These are phyloP conservation scores for Palythoa caribaeorum DNA, from an alignment of 92 coral and sea anemone species.

Conservation along the genomic window DNA sequence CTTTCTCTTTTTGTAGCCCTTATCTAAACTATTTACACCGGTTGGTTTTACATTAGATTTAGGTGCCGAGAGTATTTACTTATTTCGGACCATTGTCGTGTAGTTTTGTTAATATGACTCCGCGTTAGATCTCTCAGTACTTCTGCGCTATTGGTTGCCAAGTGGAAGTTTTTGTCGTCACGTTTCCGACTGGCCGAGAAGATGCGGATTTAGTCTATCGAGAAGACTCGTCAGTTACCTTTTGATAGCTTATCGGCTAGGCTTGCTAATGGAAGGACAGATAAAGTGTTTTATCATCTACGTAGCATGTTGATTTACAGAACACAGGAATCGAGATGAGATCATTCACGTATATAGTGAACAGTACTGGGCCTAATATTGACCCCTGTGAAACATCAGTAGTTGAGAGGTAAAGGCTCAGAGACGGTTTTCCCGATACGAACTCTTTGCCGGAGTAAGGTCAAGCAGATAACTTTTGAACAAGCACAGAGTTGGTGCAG, in stretches of 20 bases:
- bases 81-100: too few relatives aligned
- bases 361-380: slow-evolving; percentile 60
- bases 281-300: not conserved
- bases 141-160: too few relatives aligned
- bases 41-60: too few relatives aligned
- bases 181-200: too few relatives aligned
- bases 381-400: slow-evolving; percentile 50
- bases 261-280: not conserved
- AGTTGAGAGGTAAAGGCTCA: slow-evolving; percentile 6
- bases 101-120: too few relatives aligned
- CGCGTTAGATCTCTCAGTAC: too few relatives aligned
- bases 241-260: not conserved
- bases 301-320: slow-evolving; percentile 23
- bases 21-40: too few relatives aligned
- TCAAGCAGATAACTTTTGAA: slow-evolving; percentile 33
- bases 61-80: too few relatives aligned
- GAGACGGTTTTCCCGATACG: slow-evolving; percentile 38
- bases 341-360: slow-evolving; percentile 62
- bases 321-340: slow-evolving; percentile 39
- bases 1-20: too few relatives aligned
- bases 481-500: slow-evolving; percentile 32
- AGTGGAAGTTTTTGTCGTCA: too few relatives aligned
- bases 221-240: too few relatives aligned
- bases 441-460: slow-evolving; percentile 23
- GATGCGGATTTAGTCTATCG: too few relatives aligned